A percentile compares a stretch with the other conserved stretches of the same genome.
Conservation (phyloP, 2,113 vertebrate genomes). For the Lichenostomus cassidix region DNA sequence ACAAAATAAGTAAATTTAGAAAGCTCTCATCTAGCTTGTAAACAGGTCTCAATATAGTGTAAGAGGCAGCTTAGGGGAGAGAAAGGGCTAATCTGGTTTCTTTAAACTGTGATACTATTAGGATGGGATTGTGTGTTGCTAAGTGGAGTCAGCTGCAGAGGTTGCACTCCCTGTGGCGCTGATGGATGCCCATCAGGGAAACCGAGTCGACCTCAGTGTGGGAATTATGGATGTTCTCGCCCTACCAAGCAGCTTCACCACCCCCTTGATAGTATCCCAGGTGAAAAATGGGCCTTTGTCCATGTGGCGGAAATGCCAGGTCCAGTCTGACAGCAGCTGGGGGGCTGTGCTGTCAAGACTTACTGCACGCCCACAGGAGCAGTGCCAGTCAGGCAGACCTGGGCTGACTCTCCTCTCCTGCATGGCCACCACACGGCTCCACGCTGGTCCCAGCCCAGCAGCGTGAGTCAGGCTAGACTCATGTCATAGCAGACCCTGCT, state of each 20-base stretch:
- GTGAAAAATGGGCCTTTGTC: neutral
- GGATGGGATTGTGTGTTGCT: no score
- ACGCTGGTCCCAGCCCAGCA: neutral
- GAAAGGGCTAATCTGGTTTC: neutral
- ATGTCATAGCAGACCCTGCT: neutral
- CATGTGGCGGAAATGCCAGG: neutral
- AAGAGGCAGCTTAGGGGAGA: neutral
- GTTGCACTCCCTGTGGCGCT: accelerated
- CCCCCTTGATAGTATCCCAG: accelerated
- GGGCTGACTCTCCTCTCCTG: neutral
- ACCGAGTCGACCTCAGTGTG: accelerated
- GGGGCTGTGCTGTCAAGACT: no score
- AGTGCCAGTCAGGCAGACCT: accelerated
- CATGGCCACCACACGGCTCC: accelerated
- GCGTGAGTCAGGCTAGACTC: accelerated
- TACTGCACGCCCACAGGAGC: accelerated
- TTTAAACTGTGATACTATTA: neutral
- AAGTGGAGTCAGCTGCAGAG: neutral
- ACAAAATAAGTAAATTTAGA: neutral
- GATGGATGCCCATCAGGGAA: neutral
- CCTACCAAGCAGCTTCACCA: accelerated
- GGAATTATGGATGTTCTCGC: neutral
- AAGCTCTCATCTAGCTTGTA: neutral
- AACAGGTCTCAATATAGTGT: neutral
- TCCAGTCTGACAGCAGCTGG: neutral